Evolutionary conservation across 2,888 invertebrate species (phyloP), one percentile per base, ranked within the genome.

Genomic region (Itoplectis maculator): DNA sequence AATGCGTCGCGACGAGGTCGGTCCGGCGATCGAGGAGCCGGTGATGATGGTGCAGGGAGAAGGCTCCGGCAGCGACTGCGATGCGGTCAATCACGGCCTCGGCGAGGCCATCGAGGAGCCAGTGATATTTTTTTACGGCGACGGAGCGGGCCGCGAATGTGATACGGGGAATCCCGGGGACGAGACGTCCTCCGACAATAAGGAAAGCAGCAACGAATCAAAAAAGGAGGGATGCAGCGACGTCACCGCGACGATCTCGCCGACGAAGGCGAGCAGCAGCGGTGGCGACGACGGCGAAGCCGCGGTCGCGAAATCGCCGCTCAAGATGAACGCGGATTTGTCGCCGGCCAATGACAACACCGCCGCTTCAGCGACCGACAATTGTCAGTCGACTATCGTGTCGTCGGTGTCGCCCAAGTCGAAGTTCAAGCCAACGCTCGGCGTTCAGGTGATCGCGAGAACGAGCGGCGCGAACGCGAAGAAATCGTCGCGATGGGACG

Each of bases 71-170:
- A 95, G 94, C 45, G 95, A 95, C 51, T 95, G 95, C 89, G 95
- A 96, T 83, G 94, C 94, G 79, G 93, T 88, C 0, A 91, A 92
- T 88, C 89, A 89, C 4, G 86, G 87, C 20, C 89, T 96, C 68
- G 95, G 96, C 35, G 97, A 97, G 89, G 95, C 94, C 86, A 96
- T 97, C 74, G 95, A 95, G 88, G 97, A 97, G 92, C 94, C 95
- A 0, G 93, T 96, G 0, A 94, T 96, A 93, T 95, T 94, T 91
- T 94, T 97, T 89, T 94, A 94, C 86, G 97, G 97, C 0, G 95
- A 95, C 88, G 97, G 97, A 51, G 94, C 93, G 86, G 97, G 97
- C 4, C 93, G 91, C 20, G 96, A 96, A 37, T 97, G 96, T 90
- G 94, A 96, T 79, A 96, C 96, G 4, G 97, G 97, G 0, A 97